phyloP scores from a whole-genome alignment of 2,888 invertebrate genomes.

The Leptinotarsa juncta region DNA sequence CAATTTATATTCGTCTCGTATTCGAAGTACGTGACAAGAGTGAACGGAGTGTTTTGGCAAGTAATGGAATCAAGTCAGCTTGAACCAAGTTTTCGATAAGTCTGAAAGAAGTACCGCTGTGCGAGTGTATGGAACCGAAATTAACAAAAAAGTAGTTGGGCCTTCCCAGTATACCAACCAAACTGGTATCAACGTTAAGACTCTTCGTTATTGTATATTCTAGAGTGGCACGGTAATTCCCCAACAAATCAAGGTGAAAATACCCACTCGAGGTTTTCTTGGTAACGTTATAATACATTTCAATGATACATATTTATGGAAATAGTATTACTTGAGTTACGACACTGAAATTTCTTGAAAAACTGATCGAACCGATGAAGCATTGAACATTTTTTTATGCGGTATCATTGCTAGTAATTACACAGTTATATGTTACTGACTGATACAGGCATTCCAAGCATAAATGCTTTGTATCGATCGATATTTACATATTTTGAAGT shows the following conservation, averaged over 20 bases:
- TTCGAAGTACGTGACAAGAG: neutral
- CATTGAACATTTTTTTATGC: neutral
- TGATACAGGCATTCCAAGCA: too few species aligned
- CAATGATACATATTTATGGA: neutral
- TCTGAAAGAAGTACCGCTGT: neutral
- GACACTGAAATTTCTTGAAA: conserved; percentile 1
- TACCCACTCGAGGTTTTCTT: neutral
- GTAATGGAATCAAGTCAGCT: neutral
- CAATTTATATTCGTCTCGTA: neutral
- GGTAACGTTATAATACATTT: neutral
- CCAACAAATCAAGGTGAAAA: neutral
- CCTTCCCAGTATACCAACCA: conserved; percentile 2
- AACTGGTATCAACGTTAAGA: neutral
- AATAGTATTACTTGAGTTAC: neutral
- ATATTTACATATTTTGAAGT: too few species aligned
- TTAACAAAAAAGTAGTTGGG: neutral
- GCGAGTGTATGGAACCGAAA: neutral
- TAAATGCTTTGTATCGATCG: too few species aligned
- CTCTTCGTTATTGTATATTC: too few species aligned
- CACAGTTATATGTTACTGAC: too few species aligned
- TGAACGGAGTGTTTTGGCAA: conserved; percentile 3
- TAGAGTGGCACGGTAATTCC: conserved; percentile 11
- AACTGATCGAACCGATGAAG: neutral
- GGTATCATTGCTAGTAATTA: too few species aligned
- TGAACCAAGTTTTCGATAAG: neutral